These are phyloP conservation scores for Acholoe squamosa DNA, from an alignment of 2,888 invertebrate genomes.

Conservation along the genomic window DNA sequence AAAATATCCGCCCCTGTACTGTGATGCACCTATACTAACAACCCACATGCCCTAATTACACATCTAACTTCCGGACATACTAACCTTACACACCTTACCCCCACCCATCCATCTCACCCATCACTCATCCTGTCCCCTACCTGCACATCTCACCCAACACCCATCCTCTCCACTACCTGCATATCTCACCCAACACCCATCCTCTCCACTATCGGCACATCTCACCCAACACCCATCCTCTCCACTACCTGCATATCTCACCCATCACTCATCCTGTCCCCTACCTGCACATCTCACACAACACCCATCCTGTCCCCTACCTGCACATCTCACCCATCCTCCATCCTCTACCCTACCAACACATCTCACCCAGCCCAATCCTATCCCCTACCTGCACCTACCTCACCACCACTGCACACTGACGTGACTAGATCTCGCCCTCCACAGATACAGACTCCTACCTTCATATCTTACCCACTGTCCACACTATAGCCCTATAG, in stretches of 20 bases:
- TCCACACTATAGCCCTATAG: background rate
- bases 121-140: background rate
- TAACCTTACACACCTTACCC: no score
- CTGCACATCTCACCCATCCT: no score
- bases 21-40: no score
- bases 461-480: background rate
- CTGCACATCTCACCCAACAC: background rate
- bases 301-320: background rate
- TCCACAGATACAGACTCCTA: background rate
- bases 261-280: background rate
- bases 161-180: background rate
- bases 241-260: background rate
- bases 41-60: no score
- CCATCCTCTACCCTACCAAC: background rate
- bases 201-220: no score
- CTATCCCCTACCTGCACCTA: background rate
- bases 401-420: background rate
- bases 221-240: background rate
- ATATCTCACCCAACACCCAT: background rate
- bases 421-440: background rate
- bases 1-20: no score
- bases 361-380: background rate
- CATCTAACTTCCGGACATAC: no score
- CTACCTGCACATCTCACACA: no score
- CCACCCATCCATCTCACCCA: no score